Evolutionary conservation across 2,797 vertebrate species (phyloP), one percentile per base, ranked within the genome.

Genomic region (Odontamblyopus rebecca): DNA sequence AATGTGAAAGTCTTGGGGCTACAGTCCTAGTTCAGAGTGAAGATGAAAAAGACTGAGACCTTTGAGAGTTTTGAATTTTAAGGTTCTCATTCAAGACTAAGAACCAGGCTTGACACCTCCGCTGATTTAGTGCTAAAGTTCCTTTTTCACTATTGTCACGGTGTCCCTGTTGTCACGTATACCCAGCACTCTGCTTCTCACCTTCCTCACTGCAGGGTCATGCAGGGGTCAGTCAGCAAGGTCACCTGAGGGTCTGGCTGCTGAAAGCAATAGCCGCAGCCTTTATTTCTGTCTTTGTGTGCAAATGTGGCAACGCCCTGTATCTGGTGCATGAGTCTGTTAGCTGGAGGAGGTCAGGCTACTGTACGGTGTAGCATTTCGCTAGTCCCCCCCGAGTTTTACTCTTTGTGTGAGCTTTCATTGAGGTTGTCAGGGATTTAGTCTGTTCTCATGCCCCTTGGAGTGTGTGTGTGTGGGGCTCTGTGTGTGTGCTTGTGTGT

Each of bases 331-430:
- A 74, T 89, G 75, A 75, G 88, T 85, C 91, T 91, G 68, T 74
- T 88, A 89, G 88, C 91, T 86, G 77, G 82, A 89, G 86, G 88
- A 89, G 87, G 83, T 82, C 85, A 78, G 83, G 83, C 88, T 90
- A 90, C 87, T 90, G 91, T 93, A 93, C 81, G 92, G 92, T 94
- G 89, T 94, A 87, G 77, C 86, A 5, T 93, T 93, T 91, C 92
- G 83, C 84, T 76, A 68, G 23, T 78, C 76, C 88, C 81, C 81
- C 80, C 81, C 61, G 80, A 88, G 81, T 91, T 91, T 91, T 86
- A 70, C 75, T 85, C 89, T 89, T 92, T 93, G 90, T 93, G 79
- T 89, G 80, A 89, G 76, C 79, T 83, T 90, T 90, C 88, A 92
- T 91, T 92, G 88, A 93, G 88, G 81, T 86, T 85, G 86, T 90